A percentile compares a stretch with the other conserved stretches of the same genome.
Conservation (phyloP, 2,797 vertebrate genomes). For the Schizothorax lantsangensis region DNA sequence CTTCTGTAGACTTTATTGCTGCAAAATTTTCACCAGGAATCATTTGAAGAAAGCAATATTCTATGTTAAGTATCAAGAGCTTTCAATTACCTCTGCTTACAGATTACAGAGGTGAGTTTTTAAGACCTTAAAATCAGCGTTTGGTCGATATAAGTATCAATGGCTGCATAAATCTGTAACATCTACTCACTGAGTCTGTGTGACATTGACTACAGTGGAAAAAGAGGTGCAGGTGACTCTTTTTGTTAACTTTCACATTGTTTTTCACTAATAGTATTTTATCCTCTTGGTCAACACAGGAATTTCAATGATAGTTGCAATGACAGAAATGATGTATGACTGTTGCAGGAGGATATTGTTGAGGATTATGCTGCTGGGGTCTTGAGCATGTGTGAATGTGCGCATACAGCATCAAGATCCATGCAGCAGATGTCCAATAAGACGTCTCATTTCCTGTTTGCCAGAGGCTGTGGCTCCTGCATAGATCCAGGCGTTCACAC, state of each 20-base stretch:
- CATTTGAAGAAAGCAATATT: background rate
- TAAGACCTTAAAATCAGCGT: background rate
- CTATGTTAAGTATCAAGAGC: background rate
- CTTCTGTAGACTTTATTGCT: background rate
- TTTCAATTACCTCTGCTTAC: background rate
- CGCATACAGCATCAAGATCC: background rate
- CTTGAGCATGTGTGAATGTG: slow-evolving; percentile 8
- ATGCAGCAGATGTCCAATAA: slow-evolving; percentile 52
- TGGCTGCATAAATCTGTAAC: background rate
- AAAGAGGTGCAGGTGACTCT: background rate
- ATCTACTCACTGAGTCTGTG: background rate
- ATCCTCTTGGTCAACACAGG: background rate
- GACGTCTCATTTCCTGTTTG: slow-evolving; percentile 58
- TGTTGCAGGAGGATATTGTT: background rate
- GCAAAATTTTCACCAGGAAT: background rate
- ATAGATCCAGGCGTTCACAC: background rate
- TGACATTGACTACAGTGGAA: background rate
- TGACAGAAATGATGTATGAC: background rate
- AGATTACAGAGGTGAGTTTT: background rate
- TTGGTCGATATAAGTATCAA: background rate
- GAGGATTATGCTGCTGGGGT: slow-evolving; percentile 2
- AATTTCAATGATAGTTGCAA: background rate
- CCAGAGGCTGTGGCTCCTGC: slow-evolving; percentile 29
- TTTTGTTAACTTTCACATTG: background rate
- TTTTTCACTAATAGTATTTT: background rate